These are phyloP conservation scores for Acleris literana DNA, from an alignment of 2,888 invertebrate species.

Conservation along the genomic window DNA sequence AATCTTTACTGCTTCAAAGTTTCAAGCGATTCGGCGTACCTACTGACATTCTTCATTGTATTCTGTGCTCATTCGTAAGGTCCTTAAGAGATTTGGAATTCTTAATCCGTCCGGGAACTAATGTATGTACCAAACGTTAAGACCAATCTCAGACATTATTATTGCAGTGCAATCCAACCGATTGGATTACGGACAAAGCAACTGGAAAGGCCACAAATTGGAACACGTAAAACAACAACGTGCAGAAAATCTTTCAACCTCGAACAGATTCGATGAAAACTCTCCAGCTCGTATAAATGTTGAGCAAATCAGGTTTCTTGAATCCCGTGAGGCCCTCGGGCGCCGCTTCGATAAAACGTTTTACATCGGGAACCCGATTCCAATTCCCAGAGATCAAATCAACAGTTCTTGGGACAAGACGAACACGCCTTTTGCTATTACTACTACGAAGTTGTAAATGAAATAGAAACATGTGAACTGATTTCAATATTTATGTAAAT, in stretches of 20 bases:
- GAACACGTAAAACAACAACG: background rate
- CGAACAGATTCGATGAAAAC: conserved; percentile 2
- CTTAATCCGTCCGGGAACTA: too few relatives aligned
- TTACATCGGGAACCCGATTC: conserved; percentile 16
- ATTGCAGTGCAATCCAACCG: too few relatives aligned
- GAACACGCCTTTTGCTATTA: background rate
- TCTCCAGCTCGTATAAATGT: conserved; percentile 6
- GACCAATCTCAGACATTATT: too few relatives aligned
- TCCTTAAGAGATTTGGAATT: too few relatives aligned
- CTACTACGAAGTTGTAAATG: background rate
- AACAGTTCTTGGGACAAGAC: conserved; percentile 10
- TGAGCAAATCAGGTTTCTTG: conserved; percentile 11
- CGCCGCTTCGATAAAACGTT: conserved; percentile 13
- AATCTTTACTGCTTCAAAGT: too few relatives aligned
- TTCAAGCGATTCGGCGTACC: too few relatives aligned
- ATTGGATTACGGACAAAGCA: background rate
- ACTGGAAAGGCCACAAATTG: background rate
- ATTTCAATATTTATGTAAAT: too few relatives aligned
- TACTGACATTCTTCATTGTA: too few relatives aligned
- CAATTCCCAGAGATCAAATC: conserved; percentile 16
- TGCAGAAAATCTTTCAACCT: background rate
- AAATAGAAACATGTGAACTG: too few relatives aligned
- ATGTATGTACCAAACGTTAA: too few relatives aligned
- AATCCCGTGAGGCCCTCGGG: conserved; percentile 11
- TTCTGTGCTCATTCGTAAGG: too few relatives aligned